phyloP scores from a whole-genome alignment of 2,888 invertebrate species.

The Rambutsinella grinnellia region DNA sequence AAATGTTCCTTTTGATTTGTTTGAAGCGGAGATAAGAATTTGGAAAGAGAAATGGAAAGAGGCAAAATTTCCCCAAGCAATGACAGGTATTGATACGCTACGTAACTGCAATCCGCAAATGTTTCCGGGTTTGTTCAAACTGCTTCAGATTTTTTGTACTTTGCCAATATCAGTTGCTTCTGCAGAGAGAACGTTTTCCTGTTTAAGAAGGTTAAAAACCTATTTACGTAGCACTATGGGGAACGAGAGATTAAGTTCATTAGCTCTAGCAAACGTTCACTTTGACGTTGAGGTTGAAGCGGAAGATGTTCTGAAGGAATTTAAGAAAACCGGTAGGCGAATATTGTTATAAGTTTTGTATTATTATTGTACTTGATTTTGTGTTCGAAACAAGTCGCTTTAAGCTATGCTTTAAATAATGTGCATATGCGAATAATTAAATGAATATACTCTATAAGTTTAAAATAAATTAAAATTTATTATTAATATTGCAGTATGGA shows the following conservation, averaged over 20 bases:
- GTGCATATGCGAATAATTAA: too few species aligned
- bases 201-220: not conserved
- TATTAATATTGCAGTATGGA: too few species aligned
- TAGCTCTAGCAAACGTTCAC: not conserved
- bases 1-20: too few species aligned
- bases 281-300: not conserved
- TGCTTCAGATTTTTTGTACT: not conserved
- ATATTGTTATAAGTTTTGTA: too few species aligned
- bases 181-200: slow-evolving; percentile 1
- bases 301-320: not conserved
- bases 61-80: too few species aligned
- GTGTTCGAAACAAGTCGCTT: too few species aligned
- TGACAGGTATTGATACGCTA: not conserved
- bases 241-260: not conserved
- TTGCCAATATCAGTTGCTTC: slow-evolving; percentile 6
- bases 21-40: too few species aligned
- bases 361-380: too few species aligned
- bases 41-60: too few species aligned
- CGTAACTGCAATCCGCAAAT: not conserved
- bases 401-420: too few species aligned
- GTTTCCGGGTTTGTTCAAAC: not conserved
- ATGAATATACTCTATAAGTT: too few species aligned
- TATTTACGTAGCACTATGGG: not conserved
- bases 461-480: too few species aligned
- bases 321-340: not conserved